Base-by-base conservation (phyloP, 2,888 invertebrate species). In the Pandemis cinnamomeana region DNA sequence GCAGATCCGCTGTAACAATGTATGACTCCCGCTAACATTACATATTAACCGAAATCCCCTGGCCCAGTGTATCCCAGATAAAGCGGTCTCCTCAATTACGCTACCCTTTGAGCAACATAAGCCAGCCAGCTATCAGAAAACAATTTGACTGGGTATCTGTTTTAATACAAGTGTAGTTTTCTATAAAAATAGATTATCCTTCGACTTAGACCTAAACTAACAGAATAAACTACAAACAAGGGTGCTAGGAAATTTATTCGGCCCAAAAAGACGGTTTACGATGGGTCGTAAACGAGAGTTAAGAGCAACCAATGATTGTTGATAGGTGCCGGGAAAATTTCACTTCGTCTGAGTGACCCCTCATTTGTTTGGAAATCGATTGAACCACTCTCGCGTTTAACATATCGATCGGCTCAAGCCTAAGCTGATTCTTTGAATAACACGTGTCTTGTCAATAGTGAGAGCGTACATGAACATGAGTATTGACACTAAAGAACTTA, bases 201-300 rank as follows among this genome's bases (percentile, higher is more conserved):
- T 63, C 55, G 58, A 48, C 68, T 77, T 70, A 64, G 72, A 72
- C 80, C 83, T 82, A 82, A 82, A 80, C 80, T 79, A 84, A 84
- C 83, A 81, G 71, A 77, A 80, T 83, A 80, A 78, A 77, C 79
- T 79, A 78, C 78, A 80, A 80, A 83, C 81, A 81, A 81, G 80
- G 80, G 81, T 80, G 79, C 79, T 80, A 72, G 77, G 78, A 80
- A 82, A 80, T 83, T 78, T 82, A 83, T 83, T 80, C 81, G 78
- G 78, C 80, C 80, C 81, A 77, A 81, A 82, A 80, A 82, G 79
- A 78, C 79, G 78, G 78, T 82, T 84, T 84, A 84, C 80, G 84
- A 81, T 78, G 79, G 77, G 76, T 78, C 82, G 80, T 84, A 83
- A 82, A 81, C 74, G 77, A 73, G 76, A 79, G 80, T 71, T 67